These are phyloP conservation scores for Trachymyrmex septentrionalis DNA, from an alignment of 1,140 invertebrate species.

Conservation along the genomic window DNA sequence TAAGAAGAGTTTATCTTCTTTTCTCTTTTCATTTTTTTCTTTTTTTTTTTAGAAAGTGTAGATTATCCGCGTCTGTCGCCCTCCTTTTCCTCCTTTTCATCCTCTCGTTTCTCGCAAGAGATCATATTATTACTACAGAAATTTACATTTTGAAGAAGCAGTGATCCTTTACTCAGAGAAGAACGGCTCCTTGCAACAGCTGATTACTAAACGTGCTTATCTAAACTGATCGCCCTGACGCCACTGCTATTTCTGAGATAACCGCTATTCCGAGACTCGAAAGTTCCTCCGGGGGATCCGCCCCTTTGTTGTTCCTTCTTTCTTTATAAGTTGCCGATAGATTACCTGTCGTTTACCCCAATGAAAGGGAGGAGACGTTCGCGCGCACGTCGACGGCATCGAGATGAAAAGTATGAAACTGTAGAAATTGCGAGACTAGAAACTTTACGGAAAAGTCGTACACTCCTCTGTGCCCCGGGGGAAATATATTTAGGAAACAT, in stretches of 20 bases:
- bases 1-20: neutral
- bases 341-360: slow-evolving; percentile 30
- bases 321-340: neutral
- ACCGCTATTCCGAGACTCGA: slow-evolving; percentile 23
- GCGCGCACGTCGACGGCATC: slow-evolving; percentile 10
- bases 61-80: neutral
- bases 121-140: neutral
- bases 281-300: neutral
- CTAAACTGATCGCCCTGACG: slow-evolving; percentile 17
- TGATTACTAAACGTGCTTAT: slow-evolving; percentile 33
- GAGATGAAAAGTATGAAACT: neutral
- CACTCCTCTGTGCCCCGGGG: neutral
- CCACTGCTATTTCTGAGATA: slow-evolving; percentile 5
- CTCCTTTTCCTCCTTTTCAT: neutral
- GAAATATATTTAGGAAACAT: neutral
- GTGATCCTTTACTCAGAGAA: neutral
- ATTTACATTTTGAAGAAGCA: neutral
- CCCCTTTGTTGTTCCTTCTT: neutral
- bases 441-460: neutral
- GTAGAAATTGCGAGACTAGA: neutral
- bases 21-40: neutral
- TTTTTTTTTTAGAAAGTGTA: neutral
- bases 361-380: neutral
- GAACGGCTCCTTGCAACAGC: slow-evolving; percentile 2
- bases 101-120: neutral